Conservation (phyloP, 2,888 invertebrate genomes). For the Hirtodrosophila histrioides region DNA sequence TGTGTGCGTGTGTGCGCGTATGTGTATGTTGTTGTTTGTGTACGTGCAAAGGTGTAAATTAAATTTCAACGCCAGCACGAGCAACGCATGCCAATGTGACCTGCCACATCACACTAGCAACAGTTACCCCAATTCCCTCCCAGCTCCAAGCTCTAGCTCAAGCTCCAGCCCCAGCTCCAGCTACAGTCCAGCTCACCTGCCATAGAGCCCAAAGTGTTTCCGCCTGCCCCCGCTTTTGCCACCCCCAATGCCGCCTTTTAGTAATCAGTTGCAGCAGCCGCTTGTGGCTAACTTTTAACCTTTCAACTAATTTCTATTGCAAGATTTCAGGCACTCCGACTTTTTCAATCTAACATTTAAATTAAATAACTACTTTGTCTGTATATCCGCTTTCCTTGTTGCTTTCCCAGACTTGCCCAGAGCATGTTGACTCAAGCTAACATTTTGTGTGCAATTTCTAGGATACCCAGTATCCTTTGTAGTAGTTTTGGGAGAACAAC, state of each 20-base stretch:
- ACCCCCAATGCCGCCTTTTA: constrained; percentile 23
- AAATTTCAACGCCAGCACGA: constrained; percentile 67
- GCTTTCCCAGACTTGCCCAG: too few relatives aligned
- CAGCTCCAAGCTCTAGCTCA: neutral
- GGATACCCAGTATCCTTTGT: too few relatives aligned
- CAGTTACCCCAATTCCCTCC: neutral
- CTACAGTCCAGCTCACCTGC: constrained; percentile 12
- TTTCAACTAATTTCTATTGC: constrained; percentile 24
- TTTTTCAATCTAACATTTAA: constrained; percentile 13
- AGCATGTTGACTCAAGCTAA: too few relatives aligned
- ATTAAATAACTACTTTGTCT: constrained; percentile 16
- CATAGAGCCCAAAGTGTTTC: constrained; percentile 23
- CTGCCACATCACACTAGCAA: constrained; percentile 8
- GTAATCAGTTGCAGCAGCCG: constrained; percentile 40
- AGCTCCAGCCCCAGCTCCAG: neutral
- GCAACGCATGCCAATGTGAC: constrained; percentile 58
- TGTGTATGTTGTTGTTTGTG: constrained; percentile 45
- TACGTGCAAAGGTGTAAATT: constrained; percentile 80
- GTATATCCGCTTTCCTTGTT: neutral
- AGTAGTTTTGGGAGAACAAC: too few relatives aligned
- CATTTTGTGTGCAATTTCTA: too few relatives aligned
- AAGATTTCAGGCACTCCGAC: constrained; percentile 10
- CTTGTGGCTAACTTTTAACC: constrained; percentile 9
- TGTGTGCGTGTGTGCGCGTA: constrained; percentile 7
- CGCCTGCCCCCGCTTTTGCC: constrained; percentile 25